Conservation (phyloP, 2,888 invertebrate genomes). For the Apocheima hispidaria region DNA sequence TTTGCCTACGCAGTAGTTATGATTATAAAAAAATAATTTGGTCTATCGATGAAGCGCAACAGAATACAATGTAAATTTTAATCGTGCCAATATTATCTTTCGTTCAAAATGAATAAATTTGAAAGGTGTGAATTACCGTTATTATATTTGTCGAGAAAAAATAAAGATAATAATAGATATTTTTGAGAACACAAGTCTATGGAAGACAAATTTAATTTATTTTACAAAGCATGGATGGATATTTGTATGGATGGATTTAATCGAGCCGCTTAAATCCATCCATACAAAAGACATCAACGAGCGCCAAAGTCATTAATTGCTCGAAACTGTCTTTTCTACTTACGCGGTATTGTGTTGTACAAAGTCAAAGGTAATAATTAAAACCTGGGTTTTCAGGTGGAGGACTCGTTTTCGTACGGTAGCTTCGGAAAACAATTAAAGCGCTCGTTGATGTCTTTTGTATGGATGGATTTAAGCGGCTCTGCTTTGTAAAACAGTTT, state of each 20-base stretch:
- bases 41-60: constrained; percentile 17
- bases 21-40: constrained; percentile 16
- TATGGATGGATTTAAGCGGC: too few relatives aligned
- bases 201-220: neutral
- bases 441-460: neutral
- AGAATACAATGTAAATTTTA: constrained; percentile 8
- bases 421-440: too few relatives aligned
- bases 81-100: constrained; percentile 2
- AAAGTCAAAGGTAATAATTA: too few relatives aligned
- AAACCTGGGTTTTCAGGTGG: too few relatives aligned
- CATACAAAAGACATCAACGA: neutral
- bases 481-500: neutral
- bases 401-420: too few relatives aligned
- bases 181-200: too few relatives aligned
- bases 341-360: too few relatives aligned
- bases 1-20: neutral
- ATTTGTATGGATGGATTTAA: too few relatives aligned
- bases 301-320: neutral
- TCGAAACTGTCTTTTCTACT: neutral
- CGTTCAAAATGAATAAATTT: constrained; percentile 2
- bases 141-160: neutral
- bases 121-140: constrained; percentile 10
- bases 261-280: too few relatives aligned
- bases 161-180: neutral
- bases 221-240: too few relatives aligned